These are phyloP conservation scores for Chrysolina haemoptera DNA, from an alignment of 2,888 invertebrate species.

Conservation along the genomic window DNA sequence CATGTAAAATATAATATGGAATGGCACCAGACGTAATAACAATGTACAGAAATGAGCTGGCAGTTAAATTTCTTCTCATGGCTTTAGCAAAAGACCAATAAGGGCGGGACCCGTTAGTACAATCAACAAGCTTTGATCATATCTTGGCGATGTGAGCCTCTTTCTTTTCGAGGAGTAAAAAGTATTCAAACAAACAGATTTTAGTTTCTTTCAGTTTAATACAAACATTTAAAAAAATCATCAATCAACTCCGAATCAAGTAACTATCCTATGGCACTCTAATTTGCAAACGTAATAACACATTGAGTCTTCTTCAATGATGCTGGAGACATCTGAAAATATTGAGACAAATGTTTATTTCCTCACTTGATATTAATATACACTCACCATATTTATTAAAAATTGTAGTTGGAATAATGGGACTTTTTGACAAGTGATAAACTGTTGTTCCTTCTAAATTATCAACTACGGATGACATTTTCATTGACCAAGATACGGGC, in stretches of 20 bases:
- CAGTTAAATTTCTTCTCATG: too few relatives aligned
- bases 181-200: too few relatives aligned
- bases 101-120: too few relatives aligned
- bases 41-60: too few relatives aligned
- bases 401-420: slow-evolving; percentile 52
- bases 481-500: slow-evolving; percentile 50
- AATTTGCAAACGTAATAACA: slow-evolving; percentile 44
- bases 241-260: neutral
- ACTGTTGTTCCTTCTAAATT: slow-evolving; percentile 45
- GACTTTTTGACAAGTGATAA: slow-evolving; percentile 50
- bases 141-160: too few relatives aligned
- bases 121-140: too few relatives aligned
- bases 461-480: slow-evolving; percentile 44
- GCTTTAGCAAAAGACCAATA: too few relatives aligned
- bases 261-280: slow-evolving; percentile 33
- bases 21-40: too few relatives aligned
- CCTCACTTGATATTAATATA: too few relatives aligned
- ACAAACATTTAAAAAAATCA: neutral
- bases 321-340: slow-evolving; percentile 10
- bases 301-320: slow-evolving; percentile 30
- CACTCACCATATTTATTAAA: slow-evolving; percentile 50
- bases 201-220: neutral
- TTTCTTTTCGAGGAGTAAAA: too few relatives aligned
- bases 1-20: too few relatives aligned
- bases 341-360: slow-evolving; percentile 11